Conservation (phyloP, 2,113 vertebrate genomes). For the Entomyzon cyanotis region DNA sequence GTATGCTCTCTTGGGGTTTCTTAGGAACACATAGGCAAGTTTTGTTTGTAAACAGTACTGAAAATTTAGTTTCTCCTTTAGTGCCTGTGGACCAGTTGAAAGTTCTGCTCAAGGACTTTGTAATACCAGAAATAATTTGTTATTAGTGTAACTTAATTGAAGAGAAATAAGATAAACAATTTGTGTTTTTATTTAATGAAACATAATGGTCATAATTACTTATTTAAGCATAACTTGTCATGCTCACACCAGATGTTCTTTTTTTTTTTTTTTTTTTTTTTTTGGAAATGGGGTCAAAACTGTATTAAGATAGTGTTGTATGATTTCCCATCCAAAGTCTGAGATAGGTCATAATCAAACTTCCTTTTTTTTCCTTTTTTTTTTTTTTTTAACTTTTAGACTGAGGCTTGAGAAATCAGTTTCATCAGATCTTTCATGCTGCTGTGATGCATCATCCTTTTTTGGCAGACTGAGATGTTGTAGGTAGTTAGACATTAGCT, state of each 20-base stretch:
- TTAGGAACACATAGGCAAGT: accelerated
- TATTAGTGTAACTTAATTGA: neutral
- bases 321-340: accelerated
- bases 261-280: neutral
- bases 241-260: neutral
- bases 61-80: neutral
- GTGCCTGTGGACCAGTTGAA: neutral
- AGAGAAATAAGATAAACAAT: neutral
- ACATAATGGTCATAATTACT: neutral
- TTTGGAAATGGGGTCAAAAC: neutral
- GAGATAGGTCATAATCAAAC: neutral
- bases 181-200: neutral
- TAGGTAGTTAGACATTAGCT: neutral
- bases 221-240: neutral
- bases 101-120: neutral
- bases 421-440: neutral
- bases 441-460: neutral
- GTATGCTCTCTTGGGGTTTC: neutral
- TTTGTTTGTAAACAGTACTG: neutral
- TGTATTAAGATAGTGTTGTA: neutral
- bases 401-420: neutral
- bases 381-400: neutral
- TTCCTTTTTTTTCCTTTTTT: neutral
- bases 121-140: neutral
- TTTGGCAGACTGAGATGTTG: neutral